Percentiles rank a stretch among this genome's conserved stretches.
These are phyloP conservation scores for Toxotes lorentzi DNA, from an alignment of 2,797 vertebrate genomes.

Conservation along the genomic window DNA sequence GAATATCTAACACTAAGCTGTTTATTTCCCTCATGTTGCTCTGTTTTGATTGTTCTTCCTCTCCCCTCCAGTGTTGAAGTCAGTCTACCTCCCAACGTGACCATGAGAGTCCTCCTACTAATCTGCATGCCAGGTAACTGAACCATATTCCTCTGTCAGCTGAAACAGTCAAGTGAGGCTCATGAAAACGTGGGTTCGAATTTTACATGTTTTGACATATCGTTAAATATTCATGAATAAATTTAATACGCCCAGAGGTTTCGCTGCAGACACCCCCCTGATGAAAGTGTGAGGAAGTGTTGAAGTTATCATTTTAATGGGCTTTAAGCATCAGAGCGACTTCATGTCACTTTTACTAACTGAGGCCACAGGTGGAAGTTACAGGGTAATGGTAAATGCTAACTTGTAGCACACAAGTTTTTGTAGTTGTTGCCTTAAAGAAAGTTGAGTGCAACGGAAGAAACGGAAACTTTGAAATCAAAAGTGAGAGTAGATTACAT, in stretches of 20 bases:
- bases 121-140: constrained; percentile 78
- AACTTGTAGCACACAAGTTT: neutral
- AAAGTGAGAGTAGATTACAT: neutral
- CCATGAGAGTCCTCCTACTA: constrained; percentile 78
- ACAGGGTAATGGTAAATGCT: neutral
- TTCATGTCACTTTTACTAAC: neutral
- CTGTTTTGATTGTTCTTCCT: constrained; percentile 30
- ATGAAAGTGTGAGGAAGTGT: no score
- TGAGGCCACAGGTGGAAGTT: neutral
- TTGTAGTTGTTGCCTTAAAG: neutral
- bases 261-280: no score
- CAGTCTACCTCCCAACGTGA: constrained; percentile 80
- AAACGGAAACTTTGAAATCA: neutral
- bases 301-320: neutral
- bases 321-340: neutral
- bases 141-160: neutral
- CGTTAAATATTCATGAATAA: neutral
- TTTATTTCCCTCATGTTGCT: constrained; percentile 34
- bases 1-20: constrained; percentile 23
- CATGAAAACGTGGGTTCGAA: neutral
- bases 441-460: neutral
- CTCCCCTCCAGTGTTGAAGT: constrained; percentile 60
- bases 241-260: no score
- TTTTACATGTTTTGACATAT: neutral
- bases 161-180: neutral